Evolutionary conservation across 1,140 invertebrate genomes (phyloP), one percentile per base, ranked within the genome.

Genomic region (Phenacoccus solenopsis): DNA sequence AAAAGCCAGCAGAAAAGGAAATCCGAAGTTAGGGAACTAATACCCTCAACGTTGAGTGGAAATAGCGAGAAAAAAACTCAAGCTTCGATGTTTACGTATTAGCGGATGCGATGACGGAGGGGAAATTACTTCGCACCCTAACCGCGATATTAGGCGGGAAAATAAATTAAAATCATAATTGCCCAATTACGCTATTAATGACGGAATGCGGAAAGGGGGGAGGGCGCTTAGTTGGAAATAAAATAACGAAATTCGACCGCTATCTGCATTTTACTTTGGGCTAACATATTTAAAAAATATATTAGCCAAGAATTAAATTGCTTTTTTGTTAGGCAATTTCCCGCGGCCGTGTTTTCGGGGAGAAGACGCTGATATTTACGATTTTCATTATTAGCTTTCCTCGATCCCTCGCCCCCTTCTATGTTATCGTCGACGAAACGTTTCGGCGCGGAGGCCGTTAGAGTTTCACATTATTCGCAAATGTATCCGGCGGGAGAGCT

Each of bases 121-220:
- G 38, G 16, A 49, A 49, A 49, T 49, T 10, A 49, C 13, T 49
- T 49, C 38, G 38, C 38, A 49, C 38, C 38, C 38, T 49, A 49
- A 49, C 38, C 20, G n/a, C n/a, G 38, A 49, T 49, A 49, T 49
- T 49, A n/a, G n/a, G 16, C 38, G 20, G 38, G 38, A 16, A 49
- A 49, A 49, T 49, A 49, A 49, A 49, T 49, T 49, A 49, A 49
- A 49, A 49, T 2, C 38, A n/a, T 49, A 49, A 49, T 49, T 49
- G 38, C 38, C 38, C 38, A 49, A 49, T 49, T 49, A 49, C 38
- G 38, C 38, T 49, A 49, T 49, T 49, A 49, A 49, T 49, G 38
- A 49, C 38, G 38, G 38, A n/a, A n/a, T n/a, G n/a, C n/a, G n/a
- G n/a, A n/a, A n/a, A n/a, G n/a, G n/a, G n/a, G n/a, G n/a, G n/a